Conservation (phyloP, 2,113 vertebrate species). For the Procavia capensis region DNA sequence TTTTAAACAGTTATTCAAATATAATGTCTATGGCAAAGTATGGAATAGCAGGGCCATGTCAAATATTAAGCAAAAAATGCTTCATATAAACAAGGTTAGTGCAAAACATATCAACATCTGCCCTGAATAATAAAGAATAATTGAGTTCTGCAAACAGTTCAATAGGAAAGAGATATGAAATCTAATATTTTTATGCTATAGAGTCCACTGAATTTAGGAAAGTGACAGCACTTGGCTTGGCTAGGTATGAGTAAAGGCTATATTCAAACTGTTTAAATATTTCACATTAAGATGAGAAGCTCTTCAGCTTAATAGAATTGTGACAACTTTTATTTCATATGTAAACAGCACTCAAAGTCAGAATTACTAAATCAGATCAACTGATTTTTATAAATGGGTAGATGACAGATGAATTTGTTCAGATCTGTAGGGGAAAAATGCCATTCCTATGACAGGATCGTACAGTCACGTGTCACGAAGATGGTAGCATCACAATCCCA, state of each 20-base stretch:
- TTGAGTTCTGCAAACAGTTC: conserved; percentile 38
- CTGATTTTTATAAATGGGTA: conserved; percentile 51
- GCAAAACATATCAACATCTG: conserved; percentile 1
- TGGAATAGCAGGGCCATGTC: neutral
- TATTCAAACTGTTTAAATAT: conserved; percentile 38
- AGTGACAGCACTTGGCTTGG: no score
- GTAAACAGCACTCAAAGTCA: conserved; percentile 44
- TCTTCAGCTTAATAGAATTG: conserved; percentile 12
- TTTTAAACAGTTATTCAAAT: neutral
- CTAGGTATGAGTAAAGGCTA: neutral
- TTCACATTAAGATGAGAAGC: conserved; percentile 48
- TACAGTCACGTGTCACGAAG: neutral
- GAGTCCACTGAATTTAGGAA: conserved; percentile 26
- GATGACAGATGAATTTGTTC: conserved; percentile 23
- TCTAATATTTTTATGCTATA: conserved; percentile 7
- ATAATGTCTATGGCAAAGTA: neutral
- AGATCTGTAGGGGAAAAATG: neutral
- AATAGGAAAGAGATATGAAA: conserved; percentile 9
- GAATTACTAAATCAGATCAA: conserved; percentile 27
- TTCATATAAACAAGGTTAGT: neutral
- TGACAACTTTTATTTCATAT: conserved; percentile 45
- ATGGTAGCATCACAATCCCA: neutral
- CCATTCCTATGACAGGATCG: neutral
- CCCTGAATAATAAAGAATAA: neutral
- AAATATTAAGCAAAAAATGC: conserved; percentile 1